Percentiles rank a stretch among this genome's conserved stretches.
phyloP scores from a whole-genome alignment of 2,113 vertebrate genomes.

The Bos taurus region DNA sequence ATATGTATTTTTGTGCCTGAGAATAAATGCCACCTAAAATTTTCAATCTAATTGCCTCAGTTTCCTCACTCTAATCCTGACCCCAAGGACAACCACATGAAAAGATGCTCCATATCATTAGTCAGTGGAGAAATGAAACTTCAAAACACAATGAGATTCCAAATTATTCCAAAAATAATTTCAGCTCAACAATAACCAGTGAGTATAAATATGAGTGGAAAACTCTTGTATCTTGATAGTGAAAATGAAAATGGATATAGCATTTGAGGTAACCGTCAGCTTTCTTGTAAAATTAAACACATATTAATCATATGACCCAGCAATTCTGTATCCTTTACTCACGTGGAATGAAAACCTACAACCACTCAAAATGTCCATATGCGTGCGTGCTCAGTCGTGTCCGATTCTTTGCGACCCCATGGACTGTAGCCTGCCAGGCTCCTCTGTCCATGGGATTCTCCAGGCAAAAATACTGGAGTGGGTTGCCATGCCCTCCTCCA shows the following conservation, averaged over 20 bases:
- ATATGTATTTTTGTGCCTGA: background rate
- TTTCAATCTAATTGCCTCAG: background rate
- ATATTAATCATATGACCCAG: background rate
- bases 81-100: background rate
- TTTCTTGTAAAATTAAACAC: background rate
- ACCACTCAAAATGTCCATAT: background rate
- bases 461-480: background rate
- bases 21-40: background rate
- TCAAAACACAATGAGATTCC: background rate
- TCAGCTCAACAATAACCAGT: background rate
- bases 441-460: background rate
- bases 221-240: background rate
- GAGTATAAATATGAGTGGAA: background rate
- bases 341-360: background rate
- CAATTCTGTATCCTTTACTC: background rate
- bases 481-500: background rate
- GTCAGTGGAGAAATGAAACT: background rate
- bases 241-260: background rate
- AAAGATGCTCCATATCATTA: background rate
- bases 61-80: background rate
- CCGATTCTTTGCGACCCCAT: background rate
- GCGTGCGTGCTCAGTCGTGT: rapidly evolving
- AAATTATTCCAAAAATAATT: background rate
- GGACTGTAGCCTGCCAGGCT: background rate
- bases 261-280: background rate